Base-by-base conservation (phyloP, 1,140 invertebrate species). In the Drosophila nikananu region DNA sequence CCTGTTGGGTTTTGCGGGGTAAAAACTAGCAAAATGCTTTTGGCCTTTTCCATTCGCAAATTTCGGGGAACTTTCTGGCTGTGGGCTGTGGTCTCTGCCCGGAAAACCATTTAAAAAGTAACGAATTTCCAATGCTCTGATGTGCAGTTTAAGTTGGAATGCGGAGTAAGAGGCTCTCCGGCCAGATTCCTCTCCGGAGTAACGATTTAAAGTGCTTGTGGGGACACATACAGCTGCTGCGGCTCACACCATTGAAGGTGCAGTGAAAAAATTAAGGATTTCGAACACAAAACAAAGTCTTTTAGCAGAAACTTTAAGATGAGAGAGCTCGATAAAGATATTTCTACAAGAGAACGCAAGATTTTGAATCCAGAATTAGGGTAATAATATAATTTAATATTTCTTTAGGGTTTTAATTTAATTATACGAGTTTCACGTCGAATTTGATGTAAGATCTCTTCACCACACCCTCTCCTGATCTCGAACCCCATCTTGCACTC, bases 221-320 rank as follows among this genome's bases (percentile, higher is more conserved):
- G 30, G 49, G 17, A 27, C 52, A 70, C 42, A 52, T 35, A 52
- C 84, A 89, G 77, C 86, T 89, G 84, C 63, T 72, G 62, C 15
- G 10, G 32, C 90, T 89, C 86, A 81, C 84, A 89, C 70, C 84
- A 90, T 64, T 48, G 66, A 76, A 17, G 5, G 37, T 15, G n/a
- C 39, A 27, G 25, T n/a, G 12, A 32, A 17, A 35, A 27, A 30
- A 32, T n/a, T 7, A 2, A n/a, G 25, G n/a, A 32, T 41, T 39
- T 23, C 0, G 0, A 41, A 21, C 12, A 17, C 23, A 25, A 37
- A 48, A 32, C 1, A 10, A 37, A 21, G 12, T 7, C 5, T 10
- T 51, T 55, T 15, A 8, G 4, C 2, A 19, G n/a, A 39, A 21
- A n/a, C 13, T n/a, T 59, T 7, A 57, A 39, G 21, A 15, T 37